A percentile compares a stretch with the other conserved stretches of the same genome.
Evolutionary conservation across 2,113 vertebrate genomes (phyloP).

Genomic region (Scophthalmus maximus): DNA sequence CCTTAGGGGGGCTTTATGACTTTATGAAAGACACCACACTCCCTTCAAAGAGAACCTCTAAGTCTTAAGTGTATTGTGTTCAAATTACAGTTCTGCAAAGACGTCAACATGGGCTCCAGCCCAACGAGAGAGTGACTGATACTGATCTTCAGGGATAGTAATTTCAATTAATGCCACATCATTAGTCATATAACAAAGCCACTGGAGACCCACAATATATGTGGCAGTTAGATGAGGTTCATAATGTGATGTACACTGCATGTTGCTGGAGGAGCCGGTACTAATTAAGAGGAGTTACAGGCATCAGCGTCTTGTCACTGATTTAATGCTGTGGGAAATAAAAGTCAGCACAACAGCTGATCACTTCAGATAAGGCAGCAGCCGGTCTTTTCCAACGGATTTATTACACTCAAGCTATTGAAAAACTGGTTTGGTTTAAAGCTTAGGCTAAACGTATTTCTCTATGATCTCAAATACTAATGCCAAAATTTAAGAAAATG

Average conservation of each 20-base stretch:
- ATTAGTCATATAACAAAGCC: slow-evolving; percentile 53
- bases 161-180: slow-evolving; percentile 49
- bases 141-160: slow-evolving; percentile 42
- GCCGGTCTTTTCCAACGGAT: slow-evolving; percentile 25
- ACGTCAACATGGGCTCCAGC: neutral
- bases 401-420: neutral
- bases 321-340: slow-evolving; percentile 54
- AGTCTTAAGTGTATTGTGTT: neutral
- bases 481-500: neutral
- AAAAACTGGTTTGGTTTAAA: neutral
- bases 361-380: slow-evolving; percentile 34
- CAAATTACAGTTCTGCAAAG: neutral
- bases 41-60: neutral
- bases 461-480: neutral
- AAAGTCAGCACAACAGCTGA: slow-evolving; percentile 42
- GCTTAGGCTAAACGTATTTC: neutral
- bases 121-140: slow-evolving; percentile 13
- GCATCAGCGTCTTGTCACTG: slow-evolving; percentile 46
- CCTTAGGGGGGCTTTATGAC: too few species aligned
- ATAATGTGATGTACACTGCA: slow-evolving; percentile 48
- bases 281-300: slow-evolving; percentile 50
- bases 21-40: too few species aligned
- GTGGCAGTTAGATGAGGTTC: slow-evolving; percentile 36
- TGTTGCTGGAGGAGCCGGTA: slow-evolving; percentile 31
- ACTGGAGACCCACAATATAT: slow-evolving; percentile 43